phyloP scores from a whole-genome alignment of 2,797 vertebrate species.

The Thaleichthys pacificus region DNA sequence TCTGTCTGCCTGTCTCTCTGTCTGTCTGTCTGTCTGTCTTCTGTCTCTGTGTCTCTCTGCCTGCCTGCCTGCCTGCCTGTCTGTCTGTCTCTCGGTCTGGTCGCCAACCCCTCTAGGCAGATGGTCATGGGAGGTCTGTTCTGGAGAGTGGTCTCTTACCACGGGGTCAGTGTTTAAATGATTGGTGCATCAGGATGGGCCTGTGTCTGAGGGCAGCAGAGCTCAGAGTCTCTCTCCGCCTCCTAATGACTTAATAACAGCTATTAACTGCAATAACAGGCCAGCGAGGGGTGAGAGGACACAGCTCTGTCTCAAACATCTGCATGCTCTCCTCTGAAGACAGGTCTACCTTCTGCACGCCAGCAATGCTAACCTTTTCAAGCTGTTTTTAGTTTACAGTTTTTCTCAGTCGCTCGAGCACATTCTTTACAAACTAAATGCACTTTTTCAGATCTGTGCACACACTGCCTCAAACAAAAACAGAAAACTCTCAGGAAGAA shows the following conservation, averaged over 20 bases:
- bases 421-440: too few relatives aligned
- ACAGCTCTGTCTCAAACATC: constrained; percentile 79
- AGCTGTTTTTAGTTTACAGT: too few relatives aligned
- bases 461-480: too few relatives aligned
- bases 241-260: constrained; percentile 94
- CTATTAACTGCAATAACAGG: constrained; percentile 93
- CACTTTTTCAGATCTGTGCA: too few relatives aligned
- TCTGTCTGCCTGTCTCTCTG: neutral
- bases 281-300: constrained; percentile 79
- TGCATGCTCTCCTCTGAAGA: neutral
- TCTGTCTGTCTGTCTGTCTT: neutral
- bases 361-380: neutral
- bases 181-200: constrained; percentile 83
- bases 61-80: neutral
- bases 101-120: neutral
- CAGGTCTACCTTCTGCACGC: neutral
- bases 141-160: constrained; percentile 78
- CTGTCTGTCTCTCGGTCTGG: too few relatives aligned
- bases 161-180: constrained; percentile 93
- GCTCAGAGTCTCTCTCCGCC: constrained; percentile 85
- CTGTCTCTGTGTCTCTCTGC: neutral
- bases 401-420: too few relatives aligned
- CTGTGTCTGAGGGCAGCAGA: constrained; percentile 88
- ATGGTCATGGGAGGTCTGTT: neutral
- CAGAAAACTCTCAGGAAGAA: too few relatives aligned